Evolutionary conservation across 2,797 vertebrate genomes (phyloP).

Genomic region (Arremon aurantiirostris): DNA sequence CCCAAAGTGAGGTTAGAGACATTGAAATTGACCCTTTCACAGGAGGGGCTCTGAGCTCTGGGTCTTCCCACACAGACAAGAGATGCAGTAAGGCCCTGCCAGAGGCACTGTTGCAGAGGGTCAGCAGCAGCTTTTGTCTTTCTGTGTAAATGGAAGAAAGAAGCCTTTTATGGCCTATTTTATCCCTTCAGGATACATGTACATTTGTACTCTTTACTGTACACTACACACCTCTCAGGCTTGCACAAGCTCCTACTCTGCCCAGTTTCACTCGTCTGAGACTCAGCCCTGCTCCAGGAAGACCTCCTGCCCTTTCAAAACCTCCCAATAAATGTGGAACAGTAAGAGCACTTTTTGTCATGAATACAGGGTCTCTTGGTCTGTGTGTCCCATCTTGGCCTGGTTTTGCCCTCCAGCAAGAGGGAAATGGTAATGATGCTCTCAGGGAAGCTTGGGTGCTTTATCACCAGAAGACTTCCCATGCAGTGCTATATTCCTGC

Average conservation of each 20-base stretch:
- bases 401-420: background rate
- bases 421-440: background rate
- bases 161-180: background rate
- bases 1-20: background rate
- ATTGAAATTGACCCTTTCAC: background rate
- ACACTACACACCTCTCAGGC: background rate
- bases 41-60: background rate
- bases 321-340: background rate
- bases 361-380: background rate
- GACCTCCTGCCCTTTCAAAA: background rate
- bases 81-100: background rate
- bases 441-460: accelerated
- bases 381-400: background rate
- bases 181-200: background rate
- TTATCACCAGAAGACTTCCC: background rate
- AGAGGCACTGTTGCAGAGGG: background rate
- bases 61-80: accelerated
- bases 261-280: background rate
- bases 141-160: background rate
- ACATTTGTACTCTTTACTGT: background rate
- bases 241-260: background rate
- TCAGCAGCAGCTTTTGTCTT: background rate
- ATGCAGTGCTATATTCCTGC: accelerated
- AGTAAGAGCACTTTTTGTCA: background rate
- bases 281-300: background rate